These are phyloP conservation scores for Spea hammondii DNA, from an alignment of 2,797 vertebrate genomes.

Conservation along the genomic window DNA sequence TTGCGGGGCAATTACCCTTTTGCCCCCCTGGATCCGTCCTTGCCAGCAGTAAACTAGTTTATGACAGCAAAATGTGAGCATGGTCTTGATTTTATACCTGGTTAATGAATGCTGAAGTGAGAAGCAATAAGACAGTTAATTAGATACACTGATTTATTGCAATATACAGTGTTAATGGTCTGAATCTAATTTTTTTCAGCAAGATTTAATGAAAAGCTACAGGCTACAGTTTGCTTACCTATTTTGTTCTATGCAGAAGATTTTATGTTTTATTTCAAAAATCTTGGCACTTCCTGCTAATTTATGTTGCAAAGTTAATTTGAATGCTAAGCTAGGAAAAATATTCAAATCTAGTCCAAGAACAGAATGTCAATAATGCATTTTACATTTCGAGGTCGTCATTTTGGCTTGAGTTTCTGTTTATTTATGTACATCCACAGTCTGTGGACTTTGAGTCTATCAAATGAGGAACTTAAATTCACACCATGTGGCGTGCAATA, in stretches of 20 bases:
- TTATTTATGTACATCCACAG: constrained; percentile 43
- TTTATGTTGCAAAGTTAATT: constrained; percentile 43
- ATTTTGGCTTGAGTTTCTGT: constrained; percentile 36
- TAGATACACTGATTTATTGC: constrained; percentile 46
- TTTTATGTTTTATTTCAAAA: constrained; percentile 51
- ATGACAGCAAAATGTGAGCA: constrained; percentile 29
- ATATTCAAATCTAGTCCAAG: constrained; percentile 36
- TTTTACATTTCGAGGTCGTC: constrained; percentile 37
- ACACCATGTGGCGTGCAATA: constrained; percentile 35
- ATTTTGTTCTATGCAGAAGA: constrained; percentile 33
- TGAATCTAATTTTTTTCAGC: constrained; percentile 43
- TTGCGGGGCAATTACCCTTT: too few species aligned
- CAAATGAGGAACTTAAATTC: constrained; percentile 38
- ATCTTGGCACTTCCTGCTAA: constrained; percentile 40
- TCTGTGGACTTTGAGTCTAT: constrained; percentile 39
- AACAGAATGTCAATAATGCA: constrained; percentile 36
- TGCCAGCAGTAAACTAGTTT: constrained; percentile 23
- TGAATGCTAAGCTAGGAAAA: constrained; percentile 45
- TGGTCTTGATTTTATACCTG: constrained; percentile 43
- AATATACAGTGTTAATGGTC: constrained; percentile 42
- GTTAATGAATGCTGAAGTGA: constrained; percentile 47
- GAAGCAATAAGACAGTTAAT: constrained; percentile 49
- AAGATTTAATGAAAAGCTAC: constrained; percentile 50
- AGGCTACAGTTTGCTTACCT: constrained; percentile 41
- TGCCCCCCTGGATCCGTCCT: too few species aligned